A percentile compares a stretch with the other conserved stretches of the same genome.
Evolutionary conservation across 64 coral and sea anemone species (phyloP).

Genomic region (Actinia equina): DNA sequence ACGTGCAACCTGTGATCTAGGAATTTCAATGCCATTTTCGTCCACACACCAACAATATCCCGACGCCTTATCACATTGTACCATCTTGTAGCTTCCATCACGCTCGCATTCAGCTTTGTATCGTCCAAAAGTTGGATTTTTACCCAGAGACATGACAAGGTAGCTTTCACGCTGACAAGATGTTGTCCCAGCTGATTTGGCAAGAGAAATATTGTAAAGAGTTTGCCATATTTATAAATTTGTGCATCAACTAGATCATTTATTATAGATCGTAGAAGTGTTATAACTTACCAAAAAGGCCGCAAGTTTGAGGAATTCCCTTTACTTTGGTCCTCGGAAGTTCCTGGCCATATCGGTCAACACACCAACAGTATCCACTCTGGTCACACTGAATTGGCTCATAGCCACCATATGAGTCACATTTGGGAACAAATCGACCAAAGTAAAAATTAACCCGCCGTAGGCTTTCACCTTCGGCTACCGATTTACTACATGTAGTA

Average conservation of each 20-base stretch:
- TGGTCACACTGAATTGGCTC: constrained; percentile 47
- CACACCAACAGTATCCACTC: constrained; percentile 57
- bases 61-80: constrained; percentile 65
- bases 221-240: no score
- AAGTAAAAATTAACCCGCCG: constrained; percentile 16
- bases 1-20: constrained; percentile 21
- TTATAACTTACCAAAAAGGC: constrained; percentile 23
- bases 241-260: no score
- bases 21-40: constrained; percentile 63
- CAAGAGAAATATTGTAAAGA: neutral
- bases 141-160: constrained; percentile 45
- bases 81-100: constrained; percentile 65
- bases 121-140: constrained; percentile 23
- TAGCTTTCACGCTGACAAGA: constrained; percentile 70
- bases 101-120: constrained; percentile 64
- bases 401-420: constrained; percentile 48
- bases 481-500: constrained; percentile 39
- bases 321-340: constrained; percentile 57
- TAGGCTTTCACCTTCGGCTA: constrained; percentile 3
- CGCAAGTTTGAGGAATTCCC: constrained; percentile 39
- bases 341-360: constrained; percentile 62
- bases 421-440: constrained; percentile 43
- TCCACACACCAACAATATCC: constrained; percentile 90
- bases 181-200: constrained; percentile 29
- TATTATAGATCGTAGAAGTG: no score